Conservation (phyloP, 2,888 invertebrate genomes). For the Platycheirus rosarum region DNA sequence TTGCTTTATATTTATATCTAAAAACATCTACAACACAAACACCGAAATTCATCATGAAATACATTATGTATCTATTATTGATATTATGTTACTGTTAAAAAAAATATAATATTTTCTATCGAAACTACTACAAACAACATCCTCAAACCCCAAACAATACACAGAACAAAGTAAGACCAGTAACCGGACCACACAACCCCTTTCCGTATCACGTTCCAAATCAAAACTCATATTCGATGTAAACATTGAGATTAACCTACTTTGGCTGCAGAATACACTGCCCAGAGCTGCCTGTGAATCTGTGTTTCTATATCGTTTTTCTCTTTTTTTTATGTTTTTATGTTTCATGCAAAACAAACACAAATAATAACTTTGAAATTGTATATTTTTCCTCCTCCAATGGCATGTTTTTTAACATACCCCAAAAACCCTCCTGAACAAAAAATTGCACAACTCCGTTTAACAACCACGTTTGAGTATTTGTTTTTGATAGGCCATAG, state of each 20-base stretch:
- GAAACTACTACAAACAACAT: neutral
- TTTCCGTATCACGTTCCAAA: constrained; percentile 32
- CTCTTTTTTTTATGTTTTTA: too few species aligned
- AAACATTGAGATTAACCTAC: constrained; percentile 71
- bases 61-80: too few species aligned
- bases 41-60: too few species aligned
- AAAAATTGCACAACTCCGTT: constrained; percentile 51
- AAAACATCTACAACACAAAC: too few species aligned
- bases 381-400: neutral
- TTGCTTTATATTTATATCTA: too few species aligned
- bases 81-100: too few species aligned
- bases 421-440: neutral
- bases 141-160: constrained; percentile 9
- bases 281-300: constrained; percentile 45
- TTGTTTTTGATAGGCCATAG: constrained; percentile 68
- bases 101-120: too few species aligned
- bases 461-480: constrained; percentile 45
- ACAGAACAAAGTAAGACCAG: constrained; percentile 28
- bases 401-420: neutral
- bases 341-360: constrained; percentile 24
- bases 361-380: constrained; percentile 53
- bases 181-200: neutral
- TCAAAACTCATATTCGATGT: constrained; percentile 68
- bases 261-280: constrained; percentile 49
- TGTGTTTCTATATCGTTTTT: too few species aligned